Evolutionary conservation across 2,888 invertebrate species (phyloP), one percentile per base, ranked within the genome.

Genomic region (Drosophila atripex): DNA sequence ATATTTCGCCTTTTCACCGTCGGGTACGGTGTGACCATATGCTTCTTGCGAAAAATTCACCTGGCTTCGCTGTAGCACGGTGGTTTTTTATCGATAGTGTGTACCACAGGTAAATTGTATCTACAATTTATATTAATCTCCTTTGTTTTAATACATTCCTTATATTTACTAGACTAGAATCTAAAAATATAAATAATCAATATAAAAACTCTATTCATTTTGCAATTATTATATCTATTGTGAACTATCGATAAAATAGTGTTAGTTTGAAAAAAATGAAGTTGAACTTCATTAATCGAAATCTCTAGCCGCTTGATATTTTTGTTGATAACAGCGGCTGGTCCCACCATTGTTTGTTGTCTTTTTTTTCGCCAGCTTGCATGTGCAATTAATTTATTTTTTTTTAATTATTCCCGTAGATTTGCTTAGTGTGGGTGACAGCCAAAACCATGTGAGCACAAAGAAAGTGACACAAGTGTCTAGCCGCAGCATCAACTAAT

Each of bases 1-100:
- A 52, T 46, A 61, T 64, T 63, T 63, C 52, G 52, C 52, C 63
- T 64, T 64, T 64, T 64, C 63, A 64, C 63, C 63, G 49, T 49
- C 49, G 28, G 60, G 60, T 51, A 38, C 61, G 51, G 63, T 63
- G 63, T 63, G 61, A 50, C 59, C 60, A 47, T 59, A 32, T 32
- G 14, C 18, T 7, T 23, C 47, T 55, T 30, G 54, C 54, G 28
- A 53, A 53, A 53, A 35, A 6, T 35, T 35, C n/a, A 35, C 35
- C 35, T 35, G 35, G n/a, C 35, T 35, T 35, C n/a, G 35, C 32
- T 35, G 2, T 35, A 1, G 35, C 35, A 41, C 11, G 39, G 39
- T 41, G 39, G 35, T 35, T 35, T 14, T 41, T 41, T 41, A 41
- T 41, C 39, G 39, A 41, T 41, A 41, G 39, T n/a, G 3, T 9